Percentiles rank a stretch among this genome's conserved stretches.
phyloP scores from a whole-genome alignment of 2,888 invertebrate genomes.

The Litoditis marina region DNA sequence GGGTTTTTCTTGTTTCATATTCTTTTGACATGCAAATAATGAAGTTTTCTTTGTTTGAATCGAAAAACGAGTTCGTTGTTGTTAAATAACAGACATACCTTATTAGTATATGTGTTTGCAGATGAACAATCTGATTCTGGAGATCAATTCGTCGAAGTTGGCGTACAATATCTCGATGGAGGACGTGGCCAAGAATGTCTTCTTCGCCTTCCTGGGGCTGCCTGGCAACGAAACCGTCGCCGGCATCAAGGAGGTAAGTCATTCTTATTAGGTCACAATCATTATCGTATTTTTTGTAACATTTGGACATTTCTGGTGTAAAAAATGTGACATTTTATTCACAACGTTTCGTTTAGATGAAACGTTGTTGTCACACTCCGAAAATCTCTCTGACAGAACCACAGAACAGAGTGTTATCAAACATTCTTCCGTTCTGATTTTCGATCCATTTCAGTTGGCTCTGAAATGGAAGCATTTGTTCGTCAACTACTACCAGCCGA shows the following conservation, averaged over 20 bases:
- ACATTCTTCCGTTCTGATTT: neutral
- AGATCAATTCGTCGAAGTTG: slow-evolving; percentile 57
- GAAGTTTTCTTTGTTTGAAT: too few species aligned
- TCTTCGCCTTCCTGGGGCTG: slow-evolving; percentile 42
- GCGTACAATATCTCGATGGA: slow-evolving; percentile 56
- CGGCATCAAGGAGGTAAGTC: slow-evolving; percentile 17
- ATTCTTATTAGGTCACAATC: neutral
- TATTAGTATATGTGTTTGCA: too few species aligned
- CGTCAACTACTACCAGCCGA: slow-evolving; percentile 45
- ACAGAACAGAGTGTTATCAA: too few species aligned
- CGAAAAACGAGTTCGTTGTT: too few species aligned
- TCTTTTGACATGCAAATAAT: too few species aligned
- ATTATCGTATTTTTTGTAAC: neutral
- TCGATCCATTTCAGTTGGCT: slow-evolving; percentile 30
- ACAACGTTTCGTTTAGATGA: too few species aligned
- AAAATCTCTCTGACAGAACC: too few species aligned
- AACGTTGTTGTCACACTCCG: too few species aligned
- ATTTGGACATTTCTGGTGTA: neutral
- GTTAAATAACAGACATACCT: too few species aligned
- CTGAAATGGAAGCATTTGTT: slow-evolving; percentile 43
- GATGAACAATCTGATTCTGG: slow-evolving; percentile 51
- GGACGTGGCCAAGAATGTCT: slow-evolving; percentile 43
- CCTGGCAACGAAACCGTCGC: slow-evolving; percentile 19
- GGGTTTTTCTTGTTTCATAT: too few species aligned
- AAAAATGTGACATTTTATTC: too few species aligned